Base-by-base conservation (phyloP, 2,113 vertebrate genomes). In the Anoplopoma fimbria region DNA sequence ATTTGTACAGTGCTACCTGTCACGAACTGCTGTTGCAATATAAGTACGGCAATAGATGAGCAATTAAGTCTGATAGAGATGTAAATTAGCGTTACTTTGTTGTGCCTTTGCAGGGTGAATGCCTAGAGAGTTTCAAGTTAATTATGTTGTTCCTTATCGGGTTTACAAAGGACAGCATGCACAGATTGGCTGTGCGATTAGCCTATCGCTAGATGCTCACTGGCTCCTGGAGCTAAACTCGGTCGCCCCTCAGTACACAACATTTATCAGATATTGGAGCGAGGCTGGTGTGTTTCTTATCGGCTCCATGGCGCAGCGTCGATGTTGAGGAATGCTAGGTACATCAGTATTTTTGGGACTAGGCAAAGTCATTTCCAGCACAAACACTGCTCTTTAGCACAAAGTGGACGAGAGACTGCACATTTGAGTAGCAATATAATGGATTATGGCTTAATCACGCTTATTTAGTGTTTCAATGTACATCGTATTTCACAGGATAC, bases 141-240 rank as follows among this genome's bases (percentile, higher is more conserved):
- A 75, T 77, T 65, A 61, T 64, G 40, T 69, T 75, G 62, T 74
- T 42, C 29, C 58, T 78, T 83, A 83, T 81, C 72, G 62, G 42
- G 72, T 62, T 13, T 61, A 75, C 31, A 75, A 62, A 58, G 33
- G 31, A 87, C 53, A 17, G 34, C 69, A 29, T 9, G 62, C 34
- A 65, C 47, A 81, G 83, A 70, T 83, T 33, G 63, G 68, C 60
- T 36, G 1, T n/a, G 38, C 51, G 84, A 89, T 86, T 75, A 85
- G 31, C 47, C 31, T 42, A 68, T 82, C 29, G 19, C 42, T 64
- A 47, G 79, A 69, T 70, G 68, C 53, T 74, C 84, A 71, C 27
- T 13, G 45, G 42, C 64, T 69, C 38, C 71, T 34, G 0, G 69
- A 82, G 69, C 76, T 76, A 9, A 69, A 81, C 62, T 36, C 27